Evolutionary conservation across 2,888 invertebrate species (phyloP), one percentile per base, ranked within the genome.

Genomic region (Eurois occulta): DNA sequence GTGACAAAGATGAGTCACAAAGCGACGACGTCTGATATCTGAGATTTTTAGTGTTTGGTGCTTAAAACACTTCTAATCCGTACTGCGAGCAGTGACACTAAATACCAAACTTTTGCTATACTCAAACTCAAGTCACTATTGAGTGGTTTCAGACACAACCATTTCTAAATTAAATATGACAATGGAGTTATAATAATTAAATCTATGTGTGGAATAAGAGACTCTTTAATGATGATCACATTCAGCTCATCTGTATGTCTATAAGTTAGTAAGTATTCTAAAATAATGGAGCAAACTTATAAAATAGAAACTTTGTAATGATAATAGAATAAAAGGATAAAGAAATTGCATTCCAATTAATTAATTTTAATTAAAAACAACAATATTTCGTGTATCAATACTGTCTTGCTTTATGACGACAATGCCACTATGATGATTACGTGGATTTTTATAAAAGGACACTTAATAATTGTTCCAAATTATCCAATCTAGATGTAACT

Each of bases 1-100:
- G 84, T 78, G 69, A 32, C 43, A 55, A 66, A 78, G 64, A 65
- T 69, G 32, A 74, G 43, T 68, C 64, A 84, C 67, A 82, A 80
- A 68, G 71, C 48, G 48, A 48, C 64, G 70, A 48, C 64, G 70
- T 64, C 72, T 58, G 66, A 67, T 69, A 62, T 35, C 24, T 55
- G 24, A 81, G 73, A 71, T 67, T 80, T 58, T 80, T 38, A 68
- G 67, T 72, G 43, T 65, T 78, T 78, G 32, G 52, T 78, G 48
- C 69, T 84, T 60, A n/a, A 78, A 78, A 60, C 46, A 46, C 68
- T 69, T 84, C 43, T 62, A 16, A 35, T 41, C 35, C 71, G 24
- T 66, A 52, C n/a, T 18, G 55, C 7, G 64, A 80, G 43, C 60
- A 62, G 70, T 35, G 16, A 32, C 62, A 75, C n/a, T 74, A 46